Conservation (phyloP, 2,888 invertebrate species). For the Theodoxus fluviatilis region DNA sequence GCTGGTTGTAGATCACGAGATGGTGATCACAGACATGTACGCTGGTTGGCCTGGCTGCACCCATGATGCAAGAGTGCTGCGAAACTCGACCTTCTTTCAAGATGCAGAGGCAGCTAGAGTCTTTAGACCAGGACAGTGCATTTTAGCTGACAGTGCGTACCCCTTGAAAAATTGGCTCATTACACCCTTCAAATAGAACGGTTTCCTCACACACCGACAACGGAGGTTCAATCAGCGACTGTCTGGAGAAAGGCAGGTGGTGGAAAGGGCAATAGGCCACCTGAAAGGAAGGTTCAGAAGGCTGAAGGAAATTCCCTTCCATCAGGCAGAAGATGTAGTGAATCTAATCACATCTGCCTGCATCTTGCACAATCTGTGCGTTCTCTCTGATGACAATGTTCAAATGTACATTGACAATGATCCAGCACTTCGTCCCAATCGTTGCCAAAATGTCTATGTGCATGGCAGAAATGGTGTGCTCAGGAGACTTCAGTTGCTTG, state of each 20-base stretch:
- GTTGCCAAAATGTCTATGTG: slow-evolving; percentile 2
- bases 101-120: background rate
- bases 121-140: background rate
- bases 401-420: slow-evolving; percentile 54
- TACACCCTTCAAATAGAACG: slow-evolving; percentile 33
- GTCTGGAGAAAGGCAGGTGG: slow-evolving; percentile 14
- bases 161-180: slow-evolving; percentile 27
- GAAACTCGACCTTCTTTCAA: slow-evolving; percentile 26
- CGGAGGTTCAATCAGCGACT: slow-evolving; percentile 28
- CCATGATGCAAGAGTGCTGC: slow-evolving; percentile 35
- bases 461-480: slow-evolving; percentile 6
- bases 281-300: slow-evolving; percentile 18
- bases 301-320: slow-evolving; percentile 18
- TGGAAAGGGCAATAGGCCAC: slow-evolving; percentile 20
- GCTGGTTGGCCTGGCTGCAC: slow-evolving; percentile 34
- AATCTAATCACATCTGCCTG: slow-evolving; percentile 25
- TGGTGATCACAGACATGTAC: slow-evolving; percentile 29
- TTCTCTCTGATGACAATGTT: slow-evolving; percentile 23
- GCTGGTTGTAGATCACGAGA: slow-evolving; percentile 30
- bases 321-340: slow-evolving; percentile 19
- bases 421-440: background rate
- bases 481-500: background rate
- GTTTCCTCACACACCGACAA: slow-evolving; percentile 28
- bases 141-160: slow-evolving; percentile 36
- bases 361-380: slow-evolving; percentile 22